phyloP scores from a whole-genome alignment of 2,888 invertebrate species.

The Timandra comae region DNA sequence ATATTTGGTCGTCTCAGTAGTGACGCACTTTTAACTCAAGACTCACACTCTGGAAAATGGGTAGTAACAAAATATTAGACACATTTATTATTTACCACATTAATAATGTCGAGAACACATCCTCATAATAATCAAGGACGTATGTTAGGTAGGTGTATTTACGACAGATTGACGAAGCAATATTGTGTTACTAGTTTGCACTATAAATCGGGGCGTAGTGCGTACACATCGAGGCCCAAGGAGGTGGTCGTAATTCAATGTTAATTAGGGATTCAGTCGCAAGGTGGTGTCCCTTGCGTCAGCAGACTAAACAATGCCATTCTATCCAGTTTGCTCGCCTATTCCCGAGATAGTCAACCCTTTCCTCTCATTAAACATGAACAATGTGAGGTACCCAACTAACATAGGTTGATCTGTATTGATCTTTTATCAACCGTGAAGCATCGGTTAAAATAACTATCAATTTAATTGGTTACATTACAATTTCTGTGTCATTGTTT shows the following conservation, averaged over 20 bases:
- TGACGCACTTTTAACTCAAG: too few relatives aligned
- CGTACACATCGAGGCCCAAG: constrained; percentile 8
- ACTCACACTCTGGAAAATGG: too few relatives aligned
- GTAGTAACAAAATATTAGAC: too few relatives aligned
- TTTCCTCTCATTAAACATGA: constrained; percentile 43
- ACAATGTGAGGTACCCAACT: constrained; percentile 25
- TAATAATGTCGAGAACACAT: too few relatives aligned
- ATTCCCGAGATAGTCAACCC: constrained; percentile 30
- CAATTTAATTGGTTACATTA: too few relatives aligned
- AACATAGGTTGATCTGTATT: constrained; percentile 17
- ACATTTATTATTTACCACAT: too few relatives aligned
- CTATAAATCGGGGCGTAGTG: not conserved
- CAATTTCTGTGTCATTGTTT: too few relatives aligned
- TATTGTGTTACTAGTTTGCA: not conserved
- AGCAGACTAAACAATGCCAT: constrained; percentile 31
- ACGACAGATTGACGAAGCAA: not conserved
- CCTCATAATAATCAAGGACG: too few relatives aligned
- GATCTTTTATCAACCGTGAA: constrained; percentile 15
- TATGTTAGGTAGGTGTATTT: too few relatives aligned
- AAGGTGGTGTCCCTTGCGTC: constrained; percentile 15
- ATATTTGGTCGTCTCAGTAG: too few relatives aligned
- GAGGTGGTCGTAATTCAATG: constrained; percentile 23
- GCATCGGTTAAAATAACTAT: too few relatives aligned
- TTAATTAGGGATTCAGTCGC: constrained; percentile 29
- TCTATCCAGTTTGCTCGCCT: constrained; percentile 26